Evolutionary conservation across 2,113 vertebrate species (phyloP).

Genomic region (Apteryx owenii): DNA sequence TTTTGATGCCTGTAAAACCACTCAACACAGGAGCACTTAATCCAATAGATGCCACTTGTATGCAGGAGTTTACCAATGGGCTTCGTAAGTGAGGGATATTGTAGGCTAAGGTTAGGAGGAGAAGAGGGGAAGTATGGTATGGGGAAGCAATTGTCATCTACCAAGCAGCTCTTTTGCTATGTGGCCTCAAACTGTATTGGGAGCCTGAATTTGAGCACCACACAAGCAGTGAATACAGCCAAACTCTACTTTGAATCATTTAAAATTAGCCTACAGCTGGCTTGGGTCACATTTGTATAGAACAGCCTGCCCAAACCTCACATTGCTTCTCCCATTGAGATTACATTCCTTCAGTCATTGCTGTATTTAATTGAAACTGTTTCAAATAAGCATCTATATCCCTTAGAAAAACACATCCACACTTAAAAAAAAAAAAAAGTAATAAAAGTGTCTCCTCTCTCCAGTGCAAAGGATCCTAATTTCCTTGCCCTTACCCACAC

Average conservation of each 20-base stretch:
- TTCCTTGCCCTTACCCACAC: background rate
- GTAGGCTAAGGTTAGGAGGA: background rate
- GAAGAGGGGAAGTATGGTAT: background rate
- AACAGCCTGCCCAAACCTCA: background rate
- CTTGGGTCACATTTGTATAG: background rate
- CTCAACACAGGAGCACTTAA: background rate
- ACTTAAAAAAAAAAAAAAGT: background rate
- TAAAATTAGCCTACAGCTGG: background rate
- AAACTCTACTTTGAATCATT: background rate
- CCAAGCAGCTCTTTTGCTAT: background rate
- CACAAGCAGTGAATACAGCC: background rate
- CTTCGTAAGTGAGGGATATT: background rate
- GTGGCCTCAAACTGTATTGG: background rate
- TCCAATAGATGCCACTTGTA: background rate
- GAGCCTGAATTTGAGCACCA: background rate
- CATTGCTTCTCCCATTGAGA: background rate
- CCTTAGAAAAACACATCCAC: background rate
- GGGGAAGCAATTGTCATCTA: background rate
- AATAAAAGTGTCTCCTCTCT: slow-evolving; percentile 42
- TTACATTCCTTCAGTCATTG: background rate
- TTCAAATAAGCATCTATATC: slow-evolving; percentile 32
- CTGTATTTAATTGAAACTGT: background rate
- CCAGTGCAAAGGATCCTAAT: slow-evolving; percentile 13
- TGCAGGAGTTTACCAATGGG: background rate
- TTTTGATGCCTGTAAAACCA: background rate